These are phyloP conservation scores for Trachurus trachurus DNA, from an alignment of 2,797 vertebrate genomes.

Conservation along the genomic window DNA sequence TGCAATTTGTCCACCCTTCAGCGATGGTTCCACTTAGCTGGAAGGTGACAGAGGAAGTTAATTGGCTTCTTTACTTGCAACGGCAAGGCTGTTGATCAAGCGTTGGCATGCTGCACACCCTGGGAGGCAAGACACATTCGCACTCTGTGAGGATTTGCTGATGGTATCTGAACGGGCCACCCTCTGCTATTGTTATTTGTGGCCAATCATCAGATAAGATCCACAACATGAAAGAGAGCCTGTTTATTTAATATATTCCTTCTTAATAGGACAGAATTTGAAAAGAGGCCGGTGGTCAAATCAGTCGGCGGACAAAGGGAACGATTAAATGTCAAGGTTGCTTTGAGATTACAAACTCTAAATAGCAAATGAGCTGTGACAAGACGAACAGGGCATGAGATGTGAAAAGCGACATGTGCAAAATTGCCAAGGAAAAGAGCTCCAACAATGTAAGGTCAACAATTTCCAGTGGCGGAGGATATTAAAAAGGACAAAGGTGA, in stretches of 20 bases:
- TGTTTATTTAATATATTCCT: conserved; percentile 47
- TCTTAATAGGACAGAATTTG: conserved; percentile 32
- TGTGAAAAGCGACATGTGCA: conserved; percentile 22
- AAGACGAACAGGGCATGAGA: conserved; percentile 18
- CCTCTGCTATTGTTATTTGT: conserved; percentile 38
- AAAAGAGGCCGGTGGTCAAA: conserved; percentile 27
- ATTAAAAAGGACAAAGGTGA: no score
- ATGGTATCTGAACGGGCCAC: conserved; percentile 51
- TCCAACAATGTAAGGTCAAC: conserved; percentile 9
- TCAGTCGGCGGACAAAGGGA: conserved; percentile 29
- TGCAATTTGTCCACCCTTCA: conserved; percentile 70
- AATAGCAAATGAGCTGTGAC: conserved; percentile 21
- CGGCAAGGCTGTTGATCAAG: conserved; percentile 71
- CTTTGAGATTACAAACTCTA: conserved; percentile 6
- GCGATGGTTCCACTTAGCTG: conserved; percentile 68
- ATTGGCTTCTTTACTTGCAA: conserved; percentile 71
- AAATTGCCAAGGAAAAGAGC: conserved; percentile 1
- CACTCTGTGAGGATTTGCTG: conserved; percentile 57
- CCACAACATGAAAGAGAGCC: conserved; percentile 19
- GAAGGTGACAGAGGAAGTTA: conserved; percentile 75
- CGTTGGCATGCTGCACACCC: conserved; percentile 46
- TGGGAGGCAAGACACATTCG: conserved; percentile 36
- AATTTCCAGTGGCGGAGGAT: background rate
- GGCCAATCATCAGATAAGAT: conserved; percentile 50
- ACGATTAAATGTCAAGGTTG: conserved; percentile 51